Conservation (phyloP, 2,797 vertebrate genomes). For the Synanceia verrucosa region DNA sequence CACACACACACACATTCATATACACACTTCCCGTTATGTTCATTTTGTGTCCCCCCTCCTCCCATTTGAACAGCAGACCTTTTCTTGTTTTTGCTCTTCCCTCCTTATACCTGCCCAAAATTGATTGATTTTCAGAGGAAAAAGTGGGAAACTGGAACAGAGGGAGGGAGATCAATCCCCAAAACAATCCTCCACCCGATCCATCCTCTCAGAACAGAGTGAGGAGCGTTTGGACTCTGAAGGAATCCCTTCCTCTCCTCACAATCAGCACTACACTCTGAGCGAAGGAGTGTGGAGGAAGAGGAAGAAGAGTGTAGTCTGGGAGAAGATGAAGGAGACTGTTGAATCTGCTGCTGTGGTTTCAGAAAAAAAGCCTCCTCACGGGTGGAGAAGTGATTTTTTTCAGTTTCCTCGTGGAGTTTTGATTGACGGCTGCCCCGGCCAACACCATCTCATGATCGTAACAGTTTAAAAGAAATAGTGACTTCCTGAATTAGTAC, state of each 20-base stretch:
- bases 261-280: constrained; percentile 61
- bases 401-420: constrained; percentile 19
- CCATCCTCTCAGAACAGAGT: too few species aligned
- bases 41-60: constrained; percentile 22
- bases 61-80: constrained; percentile 4
- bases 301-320: not conserved
- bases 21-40: constrained; percentile 11
- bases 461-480: constrained; percentile 17
- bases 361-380: constrained; percentile 4
- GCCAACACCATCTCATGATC: constrained; percentile 17
- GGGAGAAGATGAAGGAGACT: not conserved
- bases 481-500: constrained; percentile 18
- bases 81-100: constrained; percentile 41
- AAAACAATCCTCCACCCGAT: constrained; percentile 24
- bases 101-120: not conserved
- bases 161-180: not conserved
- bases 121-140: constrained; percentile 7
- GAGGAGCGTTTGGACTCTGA: constrained; percentile 12
- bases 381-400: not conserved
- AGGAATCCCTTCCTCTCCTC: constrained; percentile 35
- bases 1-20: constrained; percentile 24
- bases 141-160: constrained; percentile 8
- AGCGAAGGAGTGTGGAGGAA: constrained; percentile 35
- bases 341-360: constrained; percentile 28
- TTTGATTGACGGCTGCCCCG: constrained; percentile 5